phyloP scores from a whole-genome alignment of 2,797 vertebrate species.

The Discoglossus pictus region DNA sequence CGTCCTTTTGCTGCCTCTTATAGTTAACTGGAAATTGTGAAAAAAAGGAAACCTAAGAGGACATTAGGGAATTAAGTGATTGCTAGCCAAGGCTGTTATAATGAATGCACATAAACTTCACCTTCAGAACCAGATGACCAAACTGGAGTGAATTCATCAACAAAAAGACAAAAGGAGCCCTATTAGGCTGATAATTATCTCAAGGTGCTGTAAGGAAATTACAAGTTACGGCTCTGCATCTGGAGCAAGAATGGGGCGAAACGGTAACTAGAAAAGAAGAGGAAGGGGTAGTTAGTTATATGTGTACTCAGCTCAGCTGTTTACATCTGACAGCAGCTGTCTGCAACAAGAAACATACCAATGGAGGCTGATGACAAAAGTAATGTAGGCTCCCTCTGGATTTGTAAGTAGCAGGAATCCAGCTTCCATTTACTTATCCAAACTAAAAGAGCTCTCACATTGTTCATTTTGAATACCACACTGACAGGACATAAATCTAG shows the following conservation, averaged over 20 bases:
- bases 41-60: constrained; percentile 1
- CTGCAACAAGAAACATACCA: constrained; percentile 34
- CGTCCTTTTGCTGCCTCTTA: constrained; percentile 1
- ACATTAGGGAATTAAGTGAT: constrained; percentile 22
- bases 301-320: constrained; percentile 26
- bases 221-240: constrained; percentile 53
- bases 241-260: constrained; percentile 2
- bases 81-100: constrained; percentile 56
- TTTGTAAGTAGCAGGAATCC: constrained; percentile 18
- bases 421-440: constrained; percentile 29
- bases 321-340: constrained; percentile 45
- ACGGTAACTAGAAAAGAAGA: neutral
- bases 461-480: constrained; percentile 40
- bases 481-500: constrained; percentile 42
- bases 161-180: constrained; percentile 59
- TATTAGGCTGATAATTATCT: constrained; percentile 65
- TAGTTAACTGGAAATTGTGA: neutral
- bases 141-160: constrained; percentile 63
- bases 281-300: constrained; percentile 1
- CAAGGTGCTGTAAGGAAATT: constrained; percentile 56
- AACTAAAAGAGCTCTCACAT: constrained; percentile 29
- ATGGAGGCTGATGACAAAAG: constrained; percentile 12
- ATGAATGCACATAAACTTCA: constrained; percentile 74
- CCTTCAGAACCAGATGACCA: constrained; percentile 67
- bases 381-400: constrained; percentile 20